These are phyloP conservation scores for Gryllus longicercus DNA, from an alignment of 2,888 invertebrate species.

Conservation along the genomic window DNA sequence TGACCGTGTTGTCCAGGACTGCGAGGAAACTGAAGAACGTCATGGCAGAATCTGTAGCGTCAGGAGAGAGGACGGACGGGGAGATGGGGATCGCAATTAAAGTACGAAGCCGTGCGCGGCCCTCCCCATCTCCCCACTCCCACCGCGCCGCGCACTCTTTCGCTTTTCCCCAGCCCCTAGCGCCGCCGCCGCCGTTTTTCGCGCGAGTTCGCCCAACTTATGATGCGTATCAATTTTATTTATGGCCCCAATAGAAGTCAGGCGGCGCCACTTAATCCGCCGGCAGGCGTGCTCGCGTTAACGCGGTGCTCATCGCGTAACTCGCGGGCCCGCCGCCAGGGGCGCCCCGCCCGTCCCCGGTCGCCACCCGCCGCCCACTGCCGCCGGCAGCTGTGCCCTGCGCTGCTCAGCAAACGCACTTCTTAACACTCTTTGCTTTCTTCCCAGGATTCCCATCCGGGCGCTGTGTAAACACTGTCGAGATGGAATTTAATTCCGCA, in stretches of 20 bases:
- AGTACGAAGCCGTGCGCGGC: no score
- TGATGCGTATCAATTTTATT: conserved; percentile 17
- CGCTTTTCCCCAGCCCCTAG: no score
- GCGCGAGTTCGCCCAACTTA: conserved; percentile 17
- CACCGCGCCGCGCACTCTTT: no score
- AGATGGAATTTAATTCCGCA: conserved; percentile 17
- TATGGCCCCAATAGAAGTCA: conserved; percentile 17
- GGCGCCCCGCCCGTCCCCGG: no score
- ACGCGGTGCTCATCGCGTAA: conserved; percentile 17
- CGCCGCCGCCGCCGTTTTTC: not conserved
- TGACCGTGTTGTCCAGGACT: no score
- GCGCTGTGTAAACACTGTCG: conserved; percentile 10
- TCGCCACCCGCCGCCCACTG: no score
- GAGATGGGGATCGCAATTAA: no score
- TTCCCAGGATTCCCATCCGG: not conserved
- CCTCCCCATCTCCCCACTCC: no score
- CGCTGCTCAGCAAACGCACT: not conserved
- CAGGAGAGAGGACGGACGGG: no score
- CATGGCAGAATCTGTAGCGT: no score
- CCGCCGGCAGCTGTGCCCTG: no score
- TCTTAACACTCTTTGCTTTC: conserved; percentile 17
- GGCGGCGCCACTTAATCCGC: conserved; percentile 17
- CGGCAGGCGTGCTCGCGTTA: conserved; percentile 1
- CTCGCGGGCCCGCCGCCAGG: not conserved
- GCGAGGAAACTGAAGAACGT: no score